These are phyloP conservation scores for Baryphthengus martii DNA, from an alignment of 2,113 vertebrate species.

Conservation along the genomic window DNA sequence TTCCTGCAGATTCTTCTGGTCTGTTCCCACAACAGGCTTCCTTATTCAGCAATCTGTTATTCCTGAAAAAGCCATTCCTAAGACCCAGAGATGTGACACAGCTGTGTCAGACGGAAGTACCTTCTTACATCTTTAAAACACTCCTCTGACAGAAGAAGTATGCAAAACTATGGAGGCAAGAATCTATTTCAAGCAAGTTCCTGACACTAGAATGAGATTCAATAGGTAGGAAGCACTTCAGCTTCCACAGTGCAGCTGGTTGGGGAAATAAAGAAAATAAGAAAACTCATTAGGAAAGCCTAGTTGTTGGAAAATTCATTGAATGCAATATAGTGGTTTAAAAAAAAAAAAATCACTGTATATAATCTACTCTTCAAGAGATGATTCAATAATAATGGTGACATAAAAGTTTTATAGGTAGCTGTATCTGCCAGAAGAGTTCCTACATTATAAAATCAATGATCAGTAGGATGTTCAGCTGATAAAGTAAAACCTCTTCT, in stretches of 20 bases:
- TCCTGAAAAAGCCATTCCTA: neutral
- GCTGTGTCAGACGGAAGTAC: neutral
- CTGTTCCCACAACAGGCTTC: neutral
- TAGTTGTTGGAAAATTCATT: neutral
- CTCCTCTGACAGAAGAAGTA: neutral
- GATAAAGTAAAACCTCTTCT: neutral
- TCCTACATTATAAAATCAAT: constrained; percentile 51
- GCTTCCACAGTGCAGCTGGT: neutral
- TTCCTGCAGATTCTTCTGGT: neutral
- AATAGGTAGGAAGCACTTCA: neutral
- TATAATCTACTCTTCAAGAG: constrained; percentile 14
- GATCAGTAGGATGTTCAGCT: neutral
- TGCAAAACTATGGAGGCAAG: neutral
- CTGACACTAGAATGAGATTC: neutral
- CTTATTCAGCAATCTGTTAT: neutral
- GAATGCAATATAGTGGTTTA: neutral
- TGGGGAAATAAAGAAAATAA: neutral
- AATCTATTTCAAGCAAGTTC: neutral
- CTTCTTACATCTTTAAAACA: neutral
- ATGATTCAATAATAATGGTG: constrained; percentile 19
- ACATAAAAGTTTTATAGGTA: constrained; percentile 63
- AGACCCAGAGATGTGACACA: neutral
- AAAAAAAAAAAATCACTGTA: neutral
- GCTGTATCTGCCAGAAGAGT: constrained; percentile 37
- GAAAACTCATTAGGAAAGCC: neutral